Base-by-base conservation (phyloP, 1,140 invertebrate genomes). In the Chironomus tepperi region DNA sequence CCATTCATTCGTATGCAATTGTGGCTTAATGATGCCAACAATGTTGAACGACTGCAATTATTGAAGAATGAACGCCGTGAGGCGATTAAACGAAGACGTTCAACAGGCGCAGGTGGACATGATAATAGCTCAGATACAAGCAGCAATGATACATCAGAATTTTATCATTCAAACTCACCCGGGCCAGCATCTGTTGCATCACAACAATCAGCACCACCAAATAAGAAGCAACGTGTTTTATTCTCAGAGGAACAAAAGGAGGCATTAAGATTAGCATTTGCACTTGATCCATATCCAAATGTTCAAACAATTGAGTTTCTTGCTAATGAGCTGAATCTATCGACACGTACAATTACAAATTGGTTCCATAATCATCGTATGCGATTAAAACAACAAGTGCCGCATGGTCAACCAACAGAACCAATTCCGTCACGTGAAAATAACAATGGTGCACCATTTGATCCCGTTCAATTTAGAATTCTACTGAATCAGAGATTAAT, bases 321-420 rank as follows among this genome's bases (percentile, higher is more conserved):
- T 73, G 95, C 96, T 9, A 87, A 89, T 16, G 95, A 98, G 81
- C 84, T 99, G 7, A 92, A 89, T 12, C 84, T 99, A n/a, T 95
- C 95, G 1, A 92, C 96, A 10, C 87, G 97, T 77, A 99, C 97
- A 57, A 98, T 99, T 75, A 97, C 95, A 16, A 99, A 99, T 82
- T 99, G 97, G 97, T 99, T 99, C 87, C 97, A 99, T 84, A 99
- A 99, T 83, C 96, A 99, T 84, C 89, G 97, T 75, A 99, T 99
- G 95, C 88, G 98, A 74, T 87, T 98, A 79, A 99, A 99, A 83
- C 95, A 97, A 80, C 88, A 89, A 77, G 90, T 91, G 64, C 91
- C 92, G 0, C 91, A 93, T 75, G 89, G 89, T 0, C 86, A 89
- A 21, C 86, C 88, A 1, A 86, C 87, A 6, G 87, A 89, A 34